Evolutionary conservation across 2,113 vertebrate species (phyloP).

Genomic region (Halcyon senegalensis): DNA sequence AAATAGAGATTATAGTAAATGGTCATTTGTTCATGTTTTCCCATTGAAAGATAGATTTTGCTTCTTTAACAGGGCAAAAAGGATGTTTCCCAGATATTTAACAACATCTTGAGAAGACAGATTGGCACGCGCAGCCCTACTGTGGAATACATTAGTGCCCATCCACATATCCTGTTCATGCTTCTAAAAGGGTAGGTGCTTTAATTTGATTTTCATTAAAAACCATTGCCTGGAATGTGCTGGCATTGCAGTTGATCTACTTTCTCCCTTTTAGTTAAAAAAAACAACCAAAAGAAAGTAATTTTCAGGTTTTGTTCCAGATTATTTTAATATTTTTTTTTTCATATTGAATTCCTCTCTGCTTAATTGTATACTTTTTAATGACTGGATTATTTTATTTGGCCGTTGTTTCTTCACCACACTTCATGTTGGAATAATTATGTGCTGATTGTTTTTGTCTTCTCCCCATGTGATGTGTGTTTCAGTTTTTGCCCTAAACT

Average conservation of each 20-base stretch:
- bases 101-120: slow-evolving; percentile 96
- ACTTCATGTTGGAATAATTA: not conserved
- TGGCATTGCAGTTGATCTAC: not conserved
- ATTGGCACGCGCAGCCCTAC: slow-evolving; percentile 93
- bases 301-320: not conserved
- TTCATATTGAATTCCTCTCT: not conserved
- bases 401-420: not conserved
- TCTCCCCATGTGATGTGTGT: not conserved
- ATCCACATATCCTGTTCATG: slow-evolving; percentile 93
- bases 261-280: not conserved
- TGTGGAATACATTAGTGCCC: slow-evolving; percentile 94
- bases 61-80: slow-evolving; percentile 89
- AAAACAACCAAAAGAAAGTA: not conserved
- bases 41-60: not conserved
- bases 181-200: slow-evolving; percentile 90
- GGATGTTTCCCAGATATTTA: slow-evolving; percentile 97
- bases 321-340: not conserved
- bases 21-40: not conserved
- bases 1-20: not conserved
- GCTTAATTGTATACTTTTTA: not conserved
- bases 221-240: not conserved
- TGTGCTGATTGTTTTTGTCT: not conserved
- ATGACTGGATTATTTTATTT: not conserved
- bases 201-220: slow-evolving; percentile 14
- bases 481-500: not conserved